Conservation (phyloP, 2,113 vertebrate genomes). For the Cheilinus undulatus region DNA sequence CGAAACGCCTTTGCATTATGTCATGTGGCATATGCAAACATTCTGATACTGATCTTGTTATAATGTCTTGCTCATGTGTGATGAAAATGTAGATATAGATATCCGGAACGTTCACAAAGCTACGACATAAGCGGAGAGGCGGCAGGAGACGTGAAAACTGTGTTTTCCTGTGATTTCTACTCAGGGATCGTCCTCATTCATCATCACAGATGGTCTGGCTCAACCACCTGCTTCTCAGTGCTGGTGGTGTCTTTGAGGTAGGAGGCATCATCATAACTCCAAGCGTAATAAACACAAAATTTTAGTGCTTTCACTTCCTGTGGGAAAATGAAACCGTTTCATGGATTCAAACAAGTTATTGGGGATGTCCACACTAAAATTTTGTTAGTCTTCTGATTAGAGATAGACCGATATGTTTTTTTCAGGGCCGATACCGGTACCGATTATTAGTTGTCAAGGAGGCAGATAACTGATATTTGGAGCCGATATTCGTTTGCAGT, state of each 20-base stretch:
- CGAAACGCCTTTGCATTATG: not conserved
- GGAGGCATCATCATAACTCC: constrained; percentile 12
- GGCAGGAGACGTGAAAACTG: constrained; percentile 4
- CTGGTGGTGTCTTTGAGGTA: constrained; percentile 22
- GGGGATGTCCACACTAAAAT: not conserved
- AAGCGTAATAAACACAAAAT: not conserved
- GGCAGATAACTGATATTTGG: too few relatives aligned
- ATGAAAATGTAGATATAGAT: not conserved
- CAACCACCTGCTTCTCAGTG: constrained; percentile 22
- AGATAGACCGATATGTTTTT: too few relatives aligned
- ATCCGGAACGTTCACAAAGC: not conserved
- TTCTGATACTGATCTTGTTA: not conserved
- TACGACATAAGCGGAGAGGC: not conserved
- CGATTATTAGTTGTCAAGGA: too few relatives aligned
- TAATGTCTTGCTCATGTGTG: not conserved
- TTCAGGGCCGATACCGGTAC: too few relatives aligned
- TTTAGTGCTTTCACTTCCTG: not conserved
- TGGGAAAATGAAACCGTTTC: not conserved
- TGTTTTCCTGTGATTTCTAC: constrained; percentile 40
- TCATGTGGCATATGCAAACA: not conserved
- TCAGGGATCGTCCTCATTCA: constrained; percentile 21
- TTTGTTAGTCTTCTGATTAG: too few relatives aligned
- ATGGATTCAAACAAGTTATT: not conserved
- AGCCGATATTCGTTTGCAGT: too few relatives aligned
- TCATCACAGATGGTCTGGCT: constrained; percentile 54